A percentile compares a stretch with the other conserved stretches of the same genome.
phyloP scores from a whole-genome alignment of 2,888 invertebrate genomes.

The Mallateleia sp. region DNA sequence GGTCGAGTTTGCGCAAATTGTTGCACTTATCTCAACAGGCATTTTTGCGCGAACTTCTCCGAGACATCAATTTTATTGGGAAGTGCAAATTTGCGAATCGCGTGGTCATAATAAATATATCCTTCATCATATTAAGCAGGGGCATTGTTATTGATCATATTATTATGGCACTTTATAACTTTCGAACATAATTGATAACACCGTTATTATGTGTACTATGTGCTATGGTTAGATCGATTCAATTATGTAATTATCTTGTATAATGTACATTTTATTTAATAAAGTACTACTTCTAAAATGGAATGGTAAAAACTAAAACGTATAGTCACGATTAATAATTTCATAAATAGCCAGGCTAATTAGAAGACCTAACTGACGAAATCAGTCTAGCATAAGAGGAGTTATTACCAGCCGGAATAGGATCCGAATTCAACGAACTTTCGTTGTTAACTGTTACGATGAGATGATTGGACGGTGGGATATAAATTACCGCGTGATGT shows the following conservation, averaged over 20 bases:
- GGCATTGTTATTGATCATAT: slow-evolving; percentile 68
- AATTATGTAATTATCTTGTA: slow-evolving; percentile 64
- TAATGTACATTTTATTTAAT: slow-evolving; percentile 45
- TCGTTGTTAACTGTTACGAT: slow-evolving; percentile 7
- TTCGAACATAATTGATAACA: slow-evolving; percentile 52
- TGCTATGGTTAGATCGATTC: slow-evolving; percentile 42
- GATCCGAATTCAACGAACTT: slow-evolving; percentile 6
- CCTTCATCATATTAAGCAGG: slow-evolving; percentile 57
- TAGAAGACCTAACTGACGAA: neutral
- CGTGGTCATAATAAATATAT: slow-evolving; percentile 49
- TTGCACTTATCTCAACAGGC: slow-evolving; percentile 23
- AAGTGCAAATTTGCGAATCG: slow-evolving; percentile 38
- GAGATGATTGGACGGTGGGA: slow-evolving; percentile 13
- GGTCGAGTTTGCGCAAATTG: slow-evolving; percentile 38
- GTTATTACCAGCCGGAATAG: slow-evolving; percentile 19
- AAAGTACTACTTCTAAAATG: too few relatives aligned
- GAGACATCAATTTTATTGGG: slow-evolving; percentile 46
- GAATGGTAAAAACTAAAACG: too few relatives aligned
- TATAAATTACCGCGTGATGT: slow-evolving; percentile 27
- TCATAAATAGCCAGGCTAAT: neutral
- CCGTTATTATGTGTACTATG: slow-evolving; percentile 43
- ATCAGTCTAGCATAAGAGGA: neutral
- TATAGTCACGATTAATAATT: neutral
- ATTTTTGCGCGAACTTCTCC: slow-evolving; percentile 1
- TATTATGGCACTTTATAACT: slow-evolving; percentile 63